A percentile compares a stretch with the other conserved stretches of the same genome.
Conservation (phyloP, 2,797 vertebrate species). For the Ciconia nigra region DNA sequence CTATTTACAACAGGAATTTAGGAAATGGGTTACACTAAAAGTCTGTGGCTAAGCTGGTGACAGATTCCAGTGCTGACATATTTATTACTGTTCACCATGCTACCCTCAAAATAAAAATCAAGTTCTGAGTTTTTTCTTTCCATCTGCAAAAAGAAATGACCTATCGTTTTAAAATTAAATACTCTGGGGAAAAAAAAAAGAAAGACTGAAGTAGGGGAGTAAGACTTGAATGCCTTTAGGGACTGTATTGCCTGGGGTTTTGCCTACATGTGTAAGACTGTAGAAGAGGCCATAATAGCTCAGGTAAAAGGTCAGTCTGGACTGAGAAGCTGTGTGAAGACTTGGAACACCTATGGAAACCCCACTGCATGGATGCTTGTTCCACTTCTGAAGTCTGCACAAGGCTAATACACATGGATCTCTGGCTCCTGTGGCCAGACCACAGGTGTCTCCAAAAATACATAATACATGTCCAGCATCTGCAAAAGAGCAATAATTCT, state of each 20-base stretch:
- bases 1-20: not conserved
- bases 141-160: not conserved
- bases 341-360: not conserved
- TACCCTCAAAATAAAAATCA: not conserved
- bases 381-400: not conserved
- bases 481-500: not conserved
- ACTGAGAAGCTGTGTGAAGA: not conserved
- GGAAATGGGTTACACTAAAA: not conserved
- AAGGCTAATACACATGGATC: not conserved
- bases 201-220: not conserved
- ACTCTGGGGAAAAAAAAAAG: fast-evolving
- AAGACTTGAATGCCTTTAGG: not conserved
- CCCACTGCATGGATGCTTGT: not conserved
- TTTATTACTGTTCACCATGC: not conserved
- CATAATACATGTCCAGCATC: not conserved
- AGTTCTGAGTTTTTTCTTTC: not conserved
- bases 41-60: not conserved
- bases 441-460: not conserved
- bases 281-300: not conserved
- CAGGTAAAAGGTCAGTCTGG: not conserved
- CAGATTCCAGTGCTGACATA: not conserved
- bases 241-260: not conserved
- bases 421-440: not conserved
- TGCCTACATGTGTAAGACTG: not conserved
- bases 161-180: not conserved